These are phyloP conservation scores for Actenoides lindsayi DNA, from an alignment of 2,113 vertebrate species.

Conservation along the genomic window DNA sequence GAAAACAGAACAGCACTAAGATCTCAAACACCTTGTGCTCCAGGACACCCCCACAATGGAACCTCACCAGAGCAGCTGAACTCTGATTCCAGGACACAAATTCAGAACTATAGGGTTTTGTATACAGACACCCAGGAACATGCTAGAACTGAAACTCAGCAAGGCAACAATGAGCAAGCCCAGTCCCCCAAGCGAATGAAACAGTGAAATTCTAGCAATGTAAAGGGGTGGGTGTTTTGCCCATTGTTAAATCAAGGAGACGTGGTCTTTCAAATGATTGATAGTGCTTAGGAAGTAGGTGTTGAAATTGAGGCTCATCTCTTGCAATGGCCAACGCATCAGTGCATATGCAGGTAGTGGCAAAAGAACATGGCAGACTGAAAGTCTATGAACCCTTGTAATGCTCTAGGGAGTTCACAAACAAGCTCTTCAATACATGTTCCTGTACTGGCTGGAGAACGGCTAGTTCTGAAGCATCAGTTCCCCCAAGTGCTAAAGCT, in stretches of 20 bases:
- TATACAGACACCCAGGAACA: neutral
- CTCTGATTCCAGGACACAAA: neutral
- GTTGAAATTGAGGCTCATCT: neutral
- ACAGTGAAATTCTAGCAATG: neutral
- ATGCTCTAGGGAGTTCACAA: neutral
- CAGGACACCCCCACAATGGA: accelerated
- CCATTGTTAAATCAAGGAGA: neutral
- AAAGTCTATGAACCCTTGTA: neutral
- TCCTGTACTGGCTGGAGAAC: neutral
- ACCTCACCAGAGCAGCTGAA: neutral
- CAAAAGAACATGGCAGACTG: neutral
- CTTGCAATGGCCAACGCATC: neutral
- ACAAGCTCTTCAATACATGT: neutral
- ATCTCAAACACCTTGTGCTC: neutral
- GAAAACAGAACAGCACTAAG: neutral
- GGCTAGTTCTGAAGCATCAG: neutral
- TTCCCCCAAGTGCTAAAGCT: neutral
- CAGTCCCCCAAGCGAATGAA: neutral
- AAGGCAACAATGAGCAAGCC: neutral
- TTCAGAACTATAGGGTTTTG: neutral
- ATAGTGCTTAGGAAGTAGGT: neutral
- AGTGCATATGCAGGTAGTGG: neutral
- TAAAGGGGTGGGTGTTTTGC: neutral
- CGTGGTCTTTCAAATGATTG: neutral
- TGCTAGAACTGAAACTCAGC: neutral